phyloP scores from a whole-genome alignment of 1,140 invertebrate species.

The Pinna nobilis region DNA sequence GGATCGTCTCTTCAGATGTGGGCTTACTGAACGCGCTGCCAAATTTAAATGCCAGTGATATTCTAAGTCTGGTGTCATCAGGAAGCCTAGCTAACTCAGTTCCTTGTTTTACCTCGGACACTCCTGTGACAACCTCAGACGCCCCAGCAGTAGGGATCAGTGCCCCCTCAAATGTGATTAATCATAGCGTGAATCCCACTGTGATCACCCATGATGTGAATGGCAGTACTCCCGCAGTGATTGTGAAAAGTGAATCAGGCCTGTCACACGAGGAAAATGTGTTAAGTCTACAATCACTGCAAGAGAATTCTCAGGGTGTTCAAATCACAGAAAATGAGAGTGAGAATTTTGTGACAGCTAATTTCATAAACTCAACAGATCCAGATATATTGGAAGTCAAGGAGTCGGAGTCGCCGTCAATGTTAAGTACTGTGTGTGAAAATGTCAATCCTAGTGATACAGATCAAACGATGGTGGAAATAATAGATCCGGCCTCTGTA shows the following conservation, averaged over 20 bases:
- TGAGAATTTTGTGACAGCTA: constrained; percentile 18
- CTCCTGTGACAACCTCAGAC: no score
- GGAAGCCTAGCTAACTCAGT: no score
- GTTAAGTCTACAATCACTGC: constrained; percentile 15
- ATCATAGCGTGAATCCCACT: not conserved
- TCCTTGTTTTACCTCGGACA: no score
- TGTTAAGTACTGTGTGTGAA: not conserved
- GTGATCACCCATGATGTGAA: not conserved
- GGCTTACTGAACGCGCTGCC: not conserved
- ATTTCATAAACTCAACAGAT: constrained; percentile 1
- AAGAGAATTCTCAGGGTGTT: not conserved
- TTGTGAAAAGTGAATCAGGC: not conserved
- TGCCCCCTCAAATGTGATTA: no score
- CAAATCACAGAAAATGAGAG: constrained; percentile 10
- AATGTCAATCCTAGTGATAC: not conserved
- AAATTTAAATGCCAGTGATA: not conserved
- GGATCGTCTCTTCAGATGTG: not conserved
- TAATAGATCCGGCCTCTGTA: not conserved
- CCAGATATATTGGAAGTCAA: not conserved
- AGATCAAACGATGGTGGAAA: not conserved
- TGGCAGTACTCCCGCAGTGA: no score
- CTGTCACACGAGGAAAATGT: not conserved
- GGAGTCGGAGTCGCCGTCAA: not conserved
- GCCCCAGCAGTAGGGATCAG: no score
- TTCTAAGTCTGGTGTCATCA: not conserved